phyloP scores from a whole-genome alignment of 2,888 invertebrate genomes.

The Homarus gammarus region DNA sequence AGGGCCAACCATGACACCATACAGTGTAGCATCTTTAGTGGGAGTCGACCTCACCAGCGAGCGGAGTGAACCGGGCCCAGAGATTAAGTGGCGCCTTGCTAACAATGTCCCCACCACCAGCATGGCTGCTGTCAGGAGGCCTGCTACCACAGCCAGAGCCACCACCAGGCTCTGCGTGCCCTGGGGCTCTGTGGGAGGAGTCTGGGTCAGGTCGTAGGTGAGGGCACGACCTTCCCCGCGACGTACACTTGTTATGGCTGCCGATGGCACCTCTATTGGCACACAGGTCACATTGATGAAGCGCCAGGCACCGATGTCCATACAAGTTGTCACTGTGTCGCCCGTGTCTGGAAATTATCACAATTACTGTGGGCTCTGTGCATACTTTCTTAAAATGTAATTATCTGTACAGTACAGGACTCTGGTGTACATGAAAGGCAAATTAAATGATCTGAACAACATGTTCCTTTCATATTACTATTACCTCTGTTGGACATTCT shows the following conservation, averaged over 20 bases:
- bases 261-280: conserved; percentile 52
- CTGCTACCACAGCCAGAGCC: conserved; percentile 66
- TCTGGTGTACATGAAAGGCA: too few species aligned
- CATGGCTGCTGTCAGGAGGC: conserved; percentile 66
- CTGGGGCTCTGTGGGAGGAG: conserved; percentile 9
- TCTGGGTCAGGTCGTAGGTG: conserved; percentile 43
- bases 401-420: too few species aligned
- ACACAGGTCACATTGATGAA: conserved; percentile 76
- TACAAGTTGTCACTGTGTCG: conserved; percentile 76
- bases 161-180: conserved; percentile 53
- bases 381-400: too few species aligned
- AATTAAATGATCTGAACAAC: conserved; percentile 10
- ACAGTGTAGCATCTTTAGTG: conserved; percentile 42
- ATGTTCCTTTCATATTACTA: too few species aligned
- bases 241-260: conserved; percentile 63
- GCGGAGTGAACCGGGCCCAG: conserved; percentile 49
- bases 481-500: too few species aligned
- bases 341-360: conserved; percentile 72
- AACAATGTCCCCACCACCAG: conserved; percentile 61
- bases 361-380: too few species aligned
- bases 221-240: conserved; percentile 42
- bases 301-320: conserved; percentile 76
- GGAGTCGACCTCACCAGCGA: conserved; percentile 35
- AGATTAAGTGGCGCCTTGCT: conserved; percentile 54
- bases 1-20: conserved; percentile 40